Evolutionary conservation across 2,113 vertebrate genomes (phyloP).

Genomic region (Podarcis muralis): DNA sequence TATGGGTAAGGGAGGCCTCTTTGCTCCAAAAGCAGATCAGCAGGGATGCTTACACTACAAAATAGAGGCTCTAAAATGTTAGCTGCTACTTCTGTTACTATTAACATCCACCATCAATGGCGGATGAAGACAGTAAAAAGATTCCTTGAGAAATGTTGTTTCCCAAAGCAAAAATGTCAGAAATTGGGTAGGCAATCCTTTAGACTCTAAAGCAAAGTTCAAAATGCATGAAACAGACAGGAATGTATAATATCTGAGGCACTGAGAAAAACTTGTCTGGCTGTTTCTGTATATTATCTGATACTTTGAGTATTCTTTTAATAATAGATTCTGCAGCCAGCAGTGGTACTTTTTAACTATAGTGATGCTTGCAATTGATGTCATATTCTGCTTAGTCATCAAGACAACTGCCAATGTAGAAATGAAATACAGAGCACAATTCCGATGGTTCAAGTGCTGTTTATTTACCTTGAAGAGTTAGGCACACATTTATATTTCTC

Average conservation of each 20-base stretch:
- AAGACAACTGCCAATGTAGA: background rate
- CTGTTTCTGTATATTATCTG: background rate
- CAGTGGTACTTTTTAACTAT: background rate
- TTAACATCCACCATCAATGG: background rate
- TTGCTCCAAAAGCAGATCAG: background rate
- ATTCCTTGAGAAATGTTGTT: background rate
- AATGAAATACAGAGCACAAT: too few relatives aligned
- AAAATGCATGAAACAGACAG: background rate
- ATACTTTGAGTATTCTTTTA: background rate
- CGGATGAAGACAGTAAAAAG: background rate
- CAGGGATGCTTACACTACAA: conserved; percentile 2
- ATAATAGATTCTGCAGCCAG: too few relatives aligned
- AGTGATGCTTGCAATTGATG: background rate
- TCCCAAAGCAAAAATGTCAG: background rate
- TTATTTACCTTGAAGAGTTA: background rate
- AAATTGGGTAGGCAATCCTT: background rate
- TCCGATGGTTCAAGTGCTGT: background rate
- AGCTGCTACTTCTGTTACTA: background rate
- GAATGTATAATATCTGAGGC: background rate
- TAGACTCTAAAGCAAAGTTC: background rate
- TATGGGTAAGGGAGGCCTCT: conserved; percentile 1
- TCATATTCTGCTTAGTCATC: background rate
- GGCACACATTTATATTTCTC: too few relatives aligned
- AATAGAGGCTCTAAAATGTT: background rate
- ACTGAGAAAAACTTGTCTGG: background rate